Conservation (phyloP, 1,140 invertebrate genomes). For the Nasonia giraulti region DNA sequence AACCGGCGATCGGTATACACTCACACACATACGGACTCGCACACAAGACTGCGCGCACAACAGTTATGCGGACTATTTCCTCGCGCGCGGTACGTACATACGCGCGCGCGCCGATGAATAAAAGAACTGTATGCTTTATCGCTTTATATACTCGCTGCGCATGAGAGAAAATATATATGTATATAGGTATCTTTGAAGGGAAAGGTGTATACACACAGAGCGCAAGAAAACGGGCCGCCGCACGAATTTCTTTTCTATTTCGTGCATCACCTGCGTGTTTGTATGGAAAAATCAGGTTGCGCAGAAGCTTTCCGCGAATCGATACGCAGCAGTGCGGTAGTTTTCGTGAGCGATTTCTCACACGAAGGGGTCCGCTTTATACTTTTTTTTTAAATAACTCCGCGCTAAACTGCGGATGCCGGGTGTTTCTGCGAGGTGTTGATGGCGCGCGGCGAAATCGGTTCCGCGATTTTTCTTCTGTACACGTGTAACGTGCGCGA, state of each 20-base stretch:
- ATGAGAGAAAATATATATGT: neutral
- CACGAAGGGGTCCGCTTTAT: neutral
- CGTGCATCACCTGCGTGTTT: neutral
- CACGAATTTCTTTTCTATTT: constrained; percentile 33
- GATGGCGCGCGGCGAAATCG: neutral
- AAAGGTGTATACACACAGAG: constrained; percentile 6
- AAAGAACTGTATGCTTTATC: constrained; percentile 49
- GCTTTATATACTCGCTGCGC: constrained; percentile 36
- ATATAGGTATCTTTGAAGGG: neutral
- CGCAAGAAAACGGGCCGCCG: constrained; percentile 35
- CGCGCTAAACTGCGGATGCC: constrained; percentile 32
- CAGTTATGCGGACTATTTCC: constrained; percentile 66
- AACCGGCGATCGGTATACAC: neutral
- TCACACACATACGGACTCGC: neutral
- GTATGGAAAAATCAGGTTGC: constrained; percentile 16
- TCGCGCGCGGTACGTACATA: neutral
- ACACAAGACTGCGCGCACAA: constrained; percentile 56
- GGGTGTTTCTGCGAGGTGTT: constrained; percentile 25
- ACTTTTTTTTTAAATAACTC: neutral
- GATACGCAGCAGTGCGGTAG: constrained; percentile 31
- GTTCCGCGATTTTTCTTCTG: neutral
- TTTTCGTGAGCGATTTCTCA: constrained; percentile 35
- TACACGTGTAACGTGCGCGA: neutral
- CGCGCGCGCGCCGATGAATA: constrained; percentile 40
- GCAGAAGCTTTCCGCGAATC: constrained; percentile 55